Evolutionary conservation across 2,113 vertebrate genomes (phyloP).

Genomic region (Danionella cerebrum): DNA sequence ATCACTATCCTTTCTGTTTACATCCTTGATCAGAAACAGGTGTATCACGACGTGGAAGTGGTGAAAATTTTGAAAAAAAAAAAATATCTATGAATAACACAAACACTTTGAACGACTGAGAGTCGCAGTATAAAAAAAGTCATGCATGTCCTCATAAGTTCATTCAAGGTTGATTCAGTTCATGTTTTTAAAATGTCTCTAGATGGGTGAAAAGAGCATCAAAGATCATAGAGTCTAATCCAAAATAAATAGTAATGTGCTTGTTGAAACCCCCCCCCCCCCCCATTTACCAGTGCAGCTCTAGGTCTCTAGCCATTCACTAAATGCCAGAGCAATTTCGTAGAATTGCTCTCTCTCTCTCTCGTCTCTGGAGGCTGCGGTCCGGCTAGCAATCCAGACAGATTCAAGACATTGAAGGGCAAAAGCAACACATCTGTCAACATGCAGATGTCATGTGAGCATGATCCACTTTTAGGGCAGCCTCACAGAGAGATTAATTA

Average conservation of each 20-base stretch:
- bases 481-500: conserved; percentile 1
- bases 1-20: too few relatives aligned
- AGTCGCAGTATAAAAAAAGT: too few relatives aligned
- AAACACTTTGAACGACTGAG: too few relatives aligned
- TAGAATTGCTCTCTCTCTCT: not conserved
- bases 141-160: too few relatives aligned
- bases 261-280: not conserved
- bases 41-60: too few relatives aligned
- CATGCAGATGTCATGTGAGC: conserved; percentile 8
- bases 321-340: conserved; percentile 16
- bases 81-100: too few relatives aligned
- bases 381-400: not conserved
- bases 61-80: too few relatives aligned
- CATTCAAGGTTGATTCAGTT: too few relatives aligned
- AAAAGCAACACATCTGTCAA: conserved; percentile 7
- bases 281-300: not conserved
- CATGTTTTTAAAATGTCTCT: too few relatives aligned
- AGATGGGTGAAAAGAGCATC: not conserved
- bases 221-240: not conserved
- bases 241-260: not conserved
- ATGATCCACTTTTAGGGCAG: conserved; percentile 8
- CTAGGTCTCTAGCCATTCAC: not conserved
- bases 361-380: not conserved
- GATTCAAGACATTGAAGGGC: conserved; percentile 7
- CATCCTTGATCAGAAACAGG: too few relatives aligned